phyloP scores from a whole-genome alignment of 2,797 vertebrate genomes.

The Martes flavigula region DNA sequence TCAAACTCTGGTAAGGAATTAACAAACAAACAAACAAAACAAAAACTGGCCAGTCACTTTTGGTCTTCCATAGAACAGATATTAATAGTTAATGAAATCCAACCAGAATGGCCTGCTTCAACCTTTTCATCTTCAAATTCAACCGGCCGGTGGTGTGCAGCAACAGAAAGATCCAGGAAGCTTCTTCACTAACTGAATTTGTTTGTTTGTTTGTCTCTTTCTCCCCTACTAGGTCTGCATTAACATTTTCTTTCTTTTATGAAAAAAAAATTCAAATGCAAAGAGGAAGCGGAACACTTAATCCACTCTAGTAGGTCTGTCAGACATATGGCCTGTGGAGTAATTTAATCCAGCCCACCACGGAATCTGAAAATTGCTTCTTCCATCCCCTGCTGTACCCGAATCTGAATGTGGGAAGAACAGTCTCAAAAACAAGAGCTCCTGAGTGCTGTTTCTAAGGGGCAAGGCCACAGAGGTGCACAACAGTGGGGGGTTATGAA shows the following conservation, averaged over 20 bases:
- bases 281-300: constrained; percentile 60
- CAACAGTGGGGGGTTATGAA: constrained; percentile 64
- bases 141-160: neutral
- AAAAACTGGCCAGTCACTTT: neutral
- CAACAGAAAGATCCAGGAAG: neutral
- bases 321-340: constrained; percentile 53
- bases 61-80: neutral
- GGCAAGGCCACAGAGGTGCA: constrained; percentile 38
- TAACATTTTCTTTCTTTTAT: constrained; percentile 65
- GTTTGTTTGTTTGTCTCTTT: constrained; percentile 63
- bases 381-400: constrained; percentile 67
- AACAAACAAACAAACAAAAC: neutral
- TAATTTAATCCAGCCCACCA: constrained; percentile 43
- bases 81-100: constrained; percentile 16
- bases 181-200: constrained; percentile 25
- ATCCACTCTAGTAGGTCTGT: constrained; percentile 47
- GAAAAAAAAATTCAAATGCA: constrained; percentile 36
- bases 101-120: neutral
- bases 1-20: neutral
- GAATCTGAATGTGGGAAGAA: constrained; percentile 70
- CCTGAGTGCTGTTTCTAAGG: constrained; percentile 60
- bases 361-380: constrained; percentile 73
- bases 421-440: constrained; percentile 67
- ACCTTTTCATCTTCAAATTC: constrained; percentile 37
- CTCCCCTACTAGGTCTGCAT: neutral